These are phyloP conservation scores for Octodon degus DNA, from an alignment of 2,113 vertebrate species.

Conservation along the genomic window DNA sequence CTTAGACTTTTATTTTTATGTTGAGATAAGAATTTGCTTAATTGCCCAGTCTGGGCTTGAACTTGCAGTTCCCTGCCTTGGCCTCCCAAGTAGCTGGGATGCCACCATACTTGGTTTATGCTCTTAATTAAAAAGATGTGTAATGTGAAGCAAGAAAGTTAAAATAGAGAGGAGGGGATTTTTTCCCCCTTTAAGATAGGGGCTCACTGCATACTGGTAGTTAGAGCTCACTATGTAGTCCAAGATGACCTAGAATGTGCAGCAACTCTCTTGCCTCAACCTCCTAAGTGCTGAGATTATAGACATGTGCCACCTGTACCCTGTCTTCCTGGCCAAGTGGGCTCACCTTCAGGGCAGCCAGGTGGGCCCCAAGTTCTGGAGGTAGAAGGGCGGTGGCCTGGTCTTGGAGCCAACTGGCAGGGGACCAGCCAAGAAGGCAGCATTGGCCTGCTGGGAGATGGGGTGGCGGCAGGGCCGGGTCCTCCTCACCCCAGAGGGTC, in stretches of 20 bases:
- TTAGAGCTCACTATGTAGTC: no score
- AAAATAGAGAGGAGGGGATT: background rate
- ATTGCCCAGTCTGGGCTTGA: background rate
- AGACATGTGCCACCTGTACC: background rate
- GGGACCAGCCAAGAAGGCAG: background rate
- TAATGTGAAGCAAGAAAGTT: no score
- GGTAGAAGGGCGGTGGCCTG: background rate
- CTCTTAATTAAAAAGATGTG: background rate
- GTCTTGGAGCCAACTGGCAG: background rate
- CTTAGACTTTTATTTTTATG: background rate
- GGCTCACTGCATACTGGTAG: background rate
- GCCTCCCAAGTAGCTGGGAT: background rate
- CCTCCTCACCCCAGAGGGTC: background rate
- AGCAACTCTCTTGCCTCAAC: background rate
- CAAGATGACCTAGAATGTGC: background rate
- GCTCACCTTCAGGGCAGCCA: background rate
- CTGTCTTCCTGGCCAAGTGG: background rate
- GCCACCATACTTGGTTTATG: background rate
- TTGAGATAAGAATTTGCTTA: background rate
- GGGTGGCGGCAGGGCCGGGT: background rate
- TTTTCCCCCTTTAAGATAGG: background rate
- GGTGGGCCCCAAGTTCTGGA: background rate
- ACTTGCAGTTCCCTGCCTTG: no score
- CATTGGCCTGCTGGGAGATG: background rate
- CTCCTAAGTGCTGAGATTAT: background rate